Evolutionary conservation across 2,113 vertebrate genomes (phyloP), one percentile per base, ranked within the genome.

Genomic region (Perca fluviatilis): DNA sequence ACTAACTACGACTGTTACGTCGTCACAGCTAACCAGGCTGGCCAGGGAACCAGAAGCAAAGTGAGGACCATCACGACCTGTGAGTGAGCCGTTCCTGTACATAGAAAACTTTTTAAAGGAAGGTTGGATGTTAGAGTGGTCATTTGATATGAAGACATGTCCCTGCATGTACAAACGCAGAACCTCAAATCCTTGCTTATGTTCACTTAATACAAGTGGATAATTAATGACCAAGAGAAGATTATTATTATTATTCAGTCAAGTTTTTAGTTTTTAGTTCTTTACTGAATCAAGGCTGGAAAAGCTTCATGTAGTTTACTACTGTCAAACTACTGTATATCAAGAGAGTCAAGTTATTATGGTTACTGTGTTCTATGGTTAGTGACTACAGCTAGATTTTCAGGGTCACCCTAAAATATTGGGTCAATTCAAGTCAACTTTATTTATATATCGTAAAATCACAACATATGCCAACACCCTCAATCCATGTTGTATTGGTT

Each of bases 11-110:
- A 93, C 82, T 93, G 87, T 74, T 93, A 81, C 49, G 65, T 96
- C n/a, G 83, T 62, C 78, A 89, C 95, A 2, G 84, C 63, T 0
- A 96, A 96, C 83, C 4, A 58, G 0, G 95, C 90, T 3, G 96
- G 95, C 4, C 0, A 36, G 18, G 95, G 95, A 30, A 30, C 11
- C 21, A 40, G 1, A 5, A 95, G 96, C 85, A 94, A 80, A 89
- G 87, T 94, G 25, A 86, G 82, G 70, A 94, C 92, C 16, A 46
- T 95, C 64, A 90, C 89, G 1, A 96, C 96, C 27, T 75, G 96
- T 96, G 77, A 94, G 96, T 95, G 21, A 62, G 3, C 47, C 4
- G 12, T 51, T 80, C 77, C 12, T 50, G 3, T 47, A 4, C 7
- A 15, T 10, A 43, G 2, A 43, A 43, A 11, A 11, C 40, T 11